Conservation (phyloP, 53 echinoderm and acorn worm species). For the Arbacia lixula region DNA sequence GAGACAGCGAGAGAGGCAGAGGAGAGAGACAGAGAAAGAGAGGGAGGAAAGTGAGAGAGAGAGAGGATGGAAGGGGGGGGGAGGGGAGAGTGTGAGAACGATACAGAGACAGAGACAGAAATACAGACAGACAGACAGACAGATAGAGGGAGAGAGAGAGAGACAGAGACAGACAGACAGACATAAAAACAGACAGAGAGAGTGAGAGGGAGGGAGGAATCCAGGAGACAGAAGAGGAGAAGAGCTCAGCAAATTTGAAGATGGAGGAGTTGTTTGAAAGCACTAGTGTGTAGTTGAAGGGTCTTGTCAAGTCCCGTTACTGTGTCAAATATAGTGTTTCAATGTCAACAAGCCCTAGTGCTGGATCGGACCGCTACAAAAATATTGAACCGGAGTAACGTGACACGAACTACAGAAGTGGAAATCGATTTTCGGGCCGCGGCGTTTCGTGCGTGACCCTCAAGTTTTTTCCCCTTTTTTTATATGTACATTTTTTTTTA, state of each 20-base stretch:
- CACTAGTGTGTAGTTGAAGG: neutral
- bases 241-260: neutral
- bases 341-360: neutral
- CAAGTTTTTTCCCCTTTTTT: too few species aligned
- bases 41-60: neutral
- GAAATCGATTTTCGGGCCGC: neutral
- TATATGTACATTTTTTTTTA: too few species aligned
- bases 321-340: too few species aligned
- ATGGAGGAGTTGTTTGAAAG: neutral
- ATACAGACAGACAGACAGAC: neutral
- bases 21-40: neutral
- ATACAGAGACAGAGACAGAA: too few species aligned
- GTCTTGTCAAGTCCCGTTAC: too few species aligned
- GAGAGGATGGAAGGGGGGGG: neutral
- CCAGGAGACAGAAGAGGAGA: neutral
- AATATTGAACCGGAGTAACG: constrained; percentile 14
- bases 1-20: neutral
- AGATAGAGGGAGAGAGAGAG: neutral
- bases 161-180: neutral
- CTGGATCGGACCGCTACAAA: neutral
- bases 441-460: constrained; percentile 7
- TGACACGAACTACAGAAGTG: neutral
- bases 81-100: neutral
- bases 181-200: neutral
- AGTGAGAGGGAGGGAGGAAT: too few species aligned